Evolutionary conservation across 2,113 vertebrate species (phyloP).

Genomic region (Setophaga coronata): DNA sequence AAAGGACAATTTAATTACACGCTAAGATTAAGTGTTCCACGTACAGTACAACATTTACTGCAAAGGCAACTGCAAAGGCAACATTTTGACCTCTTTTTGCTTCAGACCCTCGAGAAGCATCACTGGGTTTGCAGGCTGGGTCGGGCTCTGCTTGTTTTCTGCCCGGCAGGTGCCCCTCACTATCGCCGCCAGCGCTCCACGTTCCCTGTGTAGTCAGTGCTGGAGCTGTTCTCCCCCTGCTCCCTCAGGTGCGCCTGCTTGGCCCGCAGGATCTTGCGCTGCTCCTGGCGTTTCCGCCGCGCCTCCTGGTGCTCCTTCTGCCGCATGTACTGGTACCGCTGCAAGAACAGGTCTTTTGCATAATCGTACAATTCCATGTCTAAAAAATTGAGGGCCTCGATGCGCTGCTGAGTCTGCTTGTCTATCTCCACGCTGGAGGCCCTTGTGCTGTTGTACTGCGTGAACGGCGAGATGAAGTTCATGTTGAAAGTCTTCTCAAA

Average conservation of each 20-base stretch:
- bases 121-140: neutral
- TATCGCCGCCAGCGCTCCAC: constrained; percentile 93
- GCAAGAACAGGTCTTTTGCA: constrained; percentile 94
- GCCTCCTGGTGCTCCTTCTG: constrained; percentile 94
- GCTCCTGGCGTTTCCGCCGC: constrained; percentile 86
- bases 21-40: constrained; percentile 66
- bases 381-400: constrained; percentile 91
- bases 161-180: neutral
- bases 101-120: constrained; percentile 56
- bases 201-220: constrained; percentile 87
- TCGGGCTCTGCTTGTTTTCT: neutral
- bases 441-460: constrained; percentile 94
- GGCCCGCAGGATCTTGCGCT: constrained; percentile 78
- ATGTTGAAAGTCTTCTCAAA: constrained; percentile 95
- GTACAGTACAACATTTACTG: constrained; percentile 71
- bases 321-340: constrained; percentile 92
- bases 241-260: constrained; percentile 56
- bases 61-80: constrained; percentile 82
- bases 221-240: constrained; percentile 54
- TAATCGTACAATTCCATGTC: constrained; percentile 94
- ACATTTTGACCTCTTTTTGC: constrained; percentile 63
- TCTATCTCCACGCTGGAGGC: constrained; percentile 92
- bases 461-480: constrained; percentile 94
- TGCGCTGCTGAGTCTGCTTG: constrained; percentile 83
- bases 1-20: constrained; percentile 69